Evolutionary conservation across 2,888 invertebrate species (phyloP).

Genomic region (Blastobasis adustella): DNA sequence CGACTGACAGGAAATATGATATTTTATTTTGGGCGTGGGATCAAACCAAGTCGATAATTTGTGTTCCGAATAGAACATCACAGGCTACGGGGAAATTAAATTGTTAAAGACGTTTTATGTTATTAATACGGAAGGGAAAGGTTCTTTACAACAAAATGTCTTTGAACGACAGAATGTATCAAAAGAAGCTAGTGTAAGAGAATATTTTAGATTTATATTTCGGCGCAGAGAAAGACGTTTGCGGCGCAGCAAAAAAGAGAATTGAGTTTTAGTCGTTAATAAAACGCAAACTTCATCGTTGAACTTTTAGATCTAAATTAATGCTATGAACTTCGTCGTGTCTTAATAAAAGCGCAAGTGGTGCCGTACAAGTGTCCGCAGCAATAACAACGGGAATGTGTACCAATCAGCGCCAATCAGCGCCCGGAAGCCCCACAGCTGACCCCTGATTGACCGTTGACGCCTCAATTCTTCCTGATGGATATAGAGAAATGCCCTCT

Average conservation of each 20-base stretch:
- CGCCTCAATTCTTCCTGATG: too few species aligned
- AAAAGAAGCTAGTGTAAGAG: slow-evolving; percentile 23
- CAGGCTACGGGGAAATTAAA: slow-evolving; percentile 58
- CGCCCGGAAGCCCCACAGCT: slow-evolving; percentile 62
- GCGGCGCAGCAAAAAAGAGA: too few species aligned
- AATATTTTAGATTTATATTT: slow-evolving; percentile 1
- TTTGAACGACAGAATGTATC: slow-evolving; percentile 26
- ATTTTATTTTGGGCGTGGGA: slow-evolving; percentile 75
- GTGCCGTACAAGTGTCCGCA: slow-evolving; percentile 35
- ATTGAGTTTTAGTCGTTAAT: too few species aligned
- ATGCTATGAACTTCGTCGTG: too few species aligned
- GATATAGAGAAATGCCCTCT: too few species aligned
- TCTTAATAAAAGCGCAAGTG: too few species aligned
- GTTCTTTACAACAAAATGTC: slow-evolving; percentile 37
- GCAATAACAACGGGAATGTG: slow-evolving; percentile 48
- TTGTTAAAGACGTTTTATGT: slow-evolving; percentile 55
- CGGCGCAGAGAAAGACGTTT: too few species aligned
- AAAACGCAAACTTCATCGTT: too few species aligned
- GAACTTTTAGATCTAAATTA: neutral
- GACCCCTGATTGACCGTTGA: slow-evolving; percentile 41
- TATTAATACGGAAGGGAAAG: slow-evolving; percentile 46
- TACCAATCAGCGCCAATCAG: slow-evolving; percentile 63
- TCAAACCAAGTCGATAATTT: slow-evolving; percentile 71
- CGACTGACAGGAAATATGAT: slow-evolving; percentile 73
- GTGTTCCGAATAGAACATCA: slow-evolving; percentile 65